Evolutionary conservation across 2,888 invertebrate genomes (phyloP), one percentile per base, ranked within the genome.

Genomic region (Stenchaetothrips biformis): DNA sequence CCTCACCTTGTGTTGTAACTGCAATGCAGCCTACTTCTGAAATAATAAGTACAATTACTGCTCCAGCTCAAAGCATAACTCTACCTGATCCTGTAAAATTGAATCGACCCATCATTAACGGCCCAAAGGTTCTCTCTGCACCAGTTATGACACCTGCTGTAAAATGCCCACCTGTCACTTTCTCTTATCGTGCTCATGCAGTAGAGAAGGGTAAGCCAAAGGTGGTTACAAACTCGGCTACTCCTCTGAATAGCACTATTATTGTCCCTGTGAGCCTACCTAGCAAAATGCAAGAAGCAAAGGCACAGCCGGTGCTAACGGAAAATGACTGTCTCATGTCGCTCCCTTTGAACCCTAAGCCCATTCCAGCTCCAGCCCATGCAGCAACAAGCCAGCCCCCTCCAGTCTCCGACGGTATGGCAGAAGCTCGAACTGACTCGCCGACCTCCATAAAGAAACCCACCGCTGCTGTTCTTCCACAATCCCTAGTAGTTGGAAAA

Each of bases 71-170:
- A 25, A 74, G 25, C 8, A 25, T 74, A n/a, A 74, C 67, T 21
- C 25, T 74, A 25, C 67, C 67, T 74, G 67, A 74, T 74, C 67
- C 67, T 74, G 67, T 74, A 1, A n/a, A 74, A 74, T 74, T 11
- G 21, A 74, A 74, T 53, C 18, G 4, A 11, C 53, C 53, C 0
- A 18, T 53, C 16, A 13, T 18, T 18, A 9, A 6, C 9, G 18
- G 18, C 4, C 13, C 53, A 18, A 53, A 53, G 53, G 11, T 53
- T 53, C 53, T 18, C 18, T 18, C 53, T 53, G 53, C 37, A 37
- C 37, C 37, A 2, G 4, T 37, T 37, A 37, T 16, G 13, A 18
- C 18, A 13, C 59, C 67, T 25, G 25, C 67, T 1, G 67, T 25
- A 25, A 74, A 74, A 25, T 74, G 67, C 25, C 67, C 67, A 21